Evolutionary conservation across 2,888 invertebrate species (phyloP).

Genomic region (Pristionchus entomophagus): DNA sequence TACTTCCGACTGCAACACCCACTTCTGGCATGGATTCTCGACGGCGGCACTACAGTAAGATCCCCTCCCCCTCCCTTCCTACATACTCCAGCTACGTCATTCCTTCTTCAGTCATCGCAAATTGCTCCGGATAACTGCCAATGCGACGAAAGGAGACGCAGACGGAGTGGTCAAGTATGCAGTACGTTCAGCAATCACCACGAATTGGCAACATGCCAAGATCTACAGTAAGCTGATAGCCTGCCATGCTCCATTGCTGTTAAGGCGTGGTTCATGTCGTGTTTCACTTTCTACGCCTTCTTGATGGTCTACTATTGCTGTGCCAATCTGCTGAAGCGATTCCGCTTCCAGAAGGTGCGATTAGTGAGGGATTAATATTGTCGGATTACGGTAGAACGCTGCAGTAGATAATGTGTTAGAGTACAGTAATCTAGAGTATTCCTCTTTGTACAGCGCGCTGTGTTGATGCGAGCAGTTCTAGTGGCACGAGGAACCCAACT

Average conservation of each 20-base stretch:
- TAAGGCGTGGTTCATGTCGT: not conserved
- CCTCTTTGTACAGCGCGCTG: not conserved
- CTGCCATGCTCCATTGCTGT: not conserved
- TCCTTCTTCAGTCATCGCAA: not conserved
- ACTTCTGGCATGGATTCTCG: conserved; percentile 26
- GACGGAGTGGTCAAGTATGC: not conserved
- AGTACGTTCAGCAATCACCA: not conserved
- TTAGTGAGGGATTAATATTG: not conserved
- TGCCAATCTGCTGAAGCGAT: not conserved
- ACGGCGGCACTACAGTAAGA: conserved; percentile 19
- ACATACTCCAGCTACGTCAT: not conserved
- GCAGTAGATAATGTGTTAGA: not conserved
- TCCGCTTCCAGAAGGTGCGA: conserved; percentile 20
- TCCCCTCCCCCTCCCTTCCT: too few species aligned
- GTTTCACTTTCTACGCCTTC: not conserved
- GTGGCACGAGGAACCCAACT: not conserved
- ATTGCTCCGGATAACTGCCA: too few species aligned
- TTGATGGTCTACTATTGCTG: not conserved
- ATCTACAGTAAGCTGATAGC: too few species aligned
- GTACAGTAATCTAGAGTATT: not conserved
- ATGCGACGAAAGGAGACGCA: conserved; percentile 8
- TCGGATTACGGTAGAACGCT: not conserved
- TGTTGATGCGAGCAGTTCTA: not conserved
- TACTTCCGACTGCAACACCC: conserved; percentile 7
- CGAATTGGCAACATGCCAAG: not conserved